Base-by-base conservation (phyloP, 2,797 vertebrate species). In the Cossypha polioptera region DNA sequence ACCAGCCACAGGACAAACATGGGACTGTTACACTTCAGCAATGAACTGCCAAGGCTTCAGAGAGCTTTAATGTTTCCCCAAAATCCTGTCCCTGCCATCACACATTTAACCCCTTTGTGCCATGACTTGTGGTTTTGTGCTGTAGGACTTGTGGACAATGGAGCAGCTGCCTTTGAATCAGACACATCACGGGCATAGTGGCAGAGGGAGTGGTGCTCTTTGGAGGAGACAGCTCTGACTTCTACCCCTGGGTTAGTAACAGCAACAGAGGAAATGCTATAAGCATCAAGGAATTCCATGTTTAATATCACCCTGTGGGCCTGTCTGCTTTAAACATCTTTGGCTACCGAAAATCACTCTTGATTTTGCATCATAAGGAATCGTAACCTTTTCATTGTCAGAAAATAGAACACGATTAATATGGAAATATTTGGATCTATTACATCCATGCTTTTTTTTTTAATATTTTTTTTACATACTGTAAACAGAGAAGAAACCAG, bases 151-250 rank as follows among this genome's bases (percentile, higher is more conserved):
- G 12, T 11, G 78, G 59, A 43, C 86, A 80, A n/a, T 36, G 59
- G 81, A 88, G 59, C 90, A 91, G 88, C 93, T 94, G 91, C 45
- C 53, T 69, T 42, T 54, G 76, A 48, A 16, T 83, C 29, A 20
- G 51, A 8, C 31, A 53, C 28, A 31, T 31, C 51, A 19, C 17
- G n/a, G 51, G 12, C 51, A n/a, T 9, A n/a, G 43, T 12, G 33
- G 55, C 48, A 65, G 68, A 9, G 48, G 20, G 55, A 61, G 51
- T 2, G 62, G 15, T 26, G 63, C 53, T 87, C 59, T 59, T 33
- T 21, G 63, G 59, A 57, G 50, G 53, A 65, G 63, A 5, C 36
- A 35, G 3, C n/a, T 61, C 66, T 57, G 59, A 67, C 55, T 51
- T 62, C 36, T 48, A 0, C 0, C 1, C 40, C 67, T 77, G 33